phyloP scores from a whole-genome alignment of 2,797 vertebrate species.

The Huso huso region DNA sequence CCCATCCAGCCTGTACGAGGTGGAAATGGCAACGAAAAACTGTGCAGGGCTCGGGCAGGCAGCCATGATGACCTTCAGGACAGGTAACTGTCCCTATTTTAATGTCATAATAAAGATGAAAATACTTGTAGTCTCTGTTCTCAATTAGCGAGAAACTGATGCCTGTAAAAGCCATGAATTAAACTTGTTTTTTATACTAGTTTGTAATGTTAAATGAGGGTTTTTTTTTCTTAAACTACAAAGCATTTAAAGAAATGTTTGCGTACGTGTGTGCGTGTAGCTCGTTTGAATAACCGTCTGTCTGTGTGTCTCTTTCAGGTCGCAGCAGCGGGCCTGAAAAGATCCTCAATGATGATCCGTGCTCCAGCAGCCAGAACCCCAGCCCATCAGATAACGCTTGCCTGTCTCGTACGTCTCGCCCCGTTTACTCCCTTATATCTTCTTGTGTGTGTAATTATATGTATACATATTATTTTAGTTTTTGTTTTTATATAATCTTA shows the following conservation, averaged over 20 bases:
- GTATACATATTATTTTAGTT: too few species aligned
- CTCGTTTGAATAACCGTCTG: background rate
- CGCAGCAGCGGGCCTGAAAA: slow-evolving; percentile 63
- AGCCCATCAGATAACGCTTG: slow-evolving; percentile 71
- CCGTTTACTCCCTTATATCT: background rate
- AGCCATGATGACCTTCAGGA: slow-evolving; percentile 97
- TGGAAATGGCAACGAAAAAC: slow-evolving; percentile 91
- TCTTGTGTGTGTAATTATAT: too few species aligned
- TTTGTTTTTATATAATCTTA: background rate
- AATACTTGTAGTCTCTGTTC: background rate
- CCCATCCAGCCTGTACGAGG: slow-evolving; percentile 88
- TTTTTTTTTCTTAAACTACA: background rate
- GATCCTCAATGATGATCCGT: slow-evolving; percentile 55
- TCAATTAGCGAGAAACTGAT: too few species aligned
- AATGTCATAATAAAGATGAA: background rate
- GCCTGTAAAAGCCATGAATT: too few species aligned
- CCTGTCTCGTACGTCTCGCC: slow-evolving; percentile 75
- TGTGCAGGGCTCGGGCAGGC: slow-evolving; percentile 88
- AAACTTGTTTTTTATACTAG: background rate
- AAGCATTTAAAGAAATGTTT: background rate
- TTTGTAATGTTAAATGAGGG: background rate
- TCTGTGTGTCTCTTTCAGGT: slow-evolving; percentile 36
- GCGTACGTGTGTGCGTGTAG: background rate
- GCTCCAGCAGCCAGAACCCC: slow-evolving; percentile 61
- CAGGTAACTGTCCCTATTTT: slow-evolving; percentile 58